Percentiles rank a stretch among this genome's conserved stretches.
These are phyloP conservation scores for Agonopterix heracliana DNA, from an alignment of 2,888 invertebrate genomes.

Conservation along the genomic window DNA sequence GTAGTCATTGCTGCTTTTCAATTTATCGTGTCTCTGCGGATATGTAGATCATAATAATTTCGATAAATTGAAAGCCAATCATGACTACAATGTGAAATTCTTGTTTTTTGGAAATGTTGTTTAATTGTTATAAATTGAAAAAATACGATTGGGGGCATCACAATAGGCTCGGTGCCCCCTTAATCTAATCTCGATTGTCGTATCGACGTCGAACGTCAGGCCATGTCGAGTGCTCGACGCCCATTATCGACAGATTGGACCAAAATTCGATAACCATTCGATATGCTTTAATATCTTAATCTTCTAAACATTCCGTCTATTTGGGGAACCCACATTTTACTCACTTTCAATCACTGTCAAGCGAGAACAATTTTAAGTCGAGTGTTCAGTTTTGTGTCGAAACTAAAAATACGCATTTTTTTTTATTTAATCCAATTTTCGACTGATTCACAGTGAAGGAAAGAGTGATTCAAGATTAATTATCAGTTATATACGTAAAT, in stretches of 20 bases:
- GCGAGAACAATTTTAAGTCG: not conserved
- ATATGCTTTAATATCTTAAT: slow-evolving; percentile 34
- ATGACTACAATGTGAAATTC: too few species aligned
- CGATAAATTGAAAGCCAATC: too few species aligned
- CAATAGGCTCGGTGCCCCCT: too few species aligned
- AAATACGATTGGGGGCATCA: too few species aligned
- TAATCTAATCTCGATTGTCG: slow-evolving; percentile 19
- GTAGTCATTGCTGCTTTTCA: too few species aligned
- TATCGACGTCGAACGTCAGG: slow-evolving; percentile 28
- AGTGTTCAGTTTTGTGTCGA: not conserved
- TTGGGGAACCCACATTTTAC: not conserved
- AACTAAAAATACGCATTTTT: not conserved
- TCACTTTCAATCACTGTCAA: not conserved
- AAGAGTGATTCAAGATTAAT: not conserved
- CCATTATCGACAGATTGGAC: slow-evolving; percentile 34
- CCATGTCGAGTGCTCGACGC: slow-evolving; percentile 19
- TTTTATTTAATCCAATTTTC: not conserved
- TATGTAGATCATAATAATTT: too few species aligned
- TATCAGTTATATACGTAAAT: not conserved
- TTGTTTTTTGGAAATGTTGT: too few species aligned
- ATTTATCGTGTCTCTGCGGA: too few species aligned
- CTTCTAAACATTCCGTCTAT: slow-evolving; percentile 26
- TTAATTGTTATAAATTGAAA: too few species aligned
- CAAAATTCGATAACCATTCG: slow-evolving; percentile 31
- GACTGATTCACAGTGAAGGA: not conserved